Evolutionary conservation across 2,113 vertebrate species (phyloP), one percentile per base, ranked within the genome.

Genomic region (Cairina moschata): DNA sequence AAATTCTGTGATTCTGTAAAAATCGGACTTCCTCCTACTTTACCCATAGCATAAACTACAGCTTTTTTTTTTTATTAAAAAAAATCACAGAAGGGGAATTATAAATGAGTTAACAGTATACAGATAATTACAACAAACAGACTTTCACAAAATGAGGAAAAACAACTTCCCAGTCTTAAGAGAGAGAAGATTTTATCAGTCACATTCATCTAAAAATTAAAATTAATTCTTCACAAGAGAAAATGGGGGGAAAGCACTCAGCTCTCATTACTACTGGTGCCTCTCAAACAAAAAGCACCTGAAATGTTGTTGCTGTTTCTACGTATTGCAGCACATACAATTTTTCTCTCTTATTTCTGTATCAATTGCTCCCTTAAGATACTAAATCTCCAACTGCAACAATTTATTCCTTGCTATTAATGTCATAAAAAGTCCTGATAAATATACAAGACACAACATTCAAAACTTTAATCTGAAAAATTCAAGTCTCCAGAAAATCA

Each of bases 401-500:
- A 89, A 85, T 50, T 65, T n/a, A 78, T 69, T 75, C 63, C 40
- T 79, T 74, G 62, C 28, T 89, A 82, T 66, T 93, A 92, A 76
- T 40, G 16, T 65, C 83, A 83, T 75, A 8, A 67, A 50, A 94
- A 34, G 23, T 50, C n/a, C 16, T 68, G 11, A 50, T 44, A 81
- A 68, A 92, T 88, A 36, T 14, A 76, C 16, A 78, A 92, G 55
- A 73, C 25, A 71, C 28, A 79, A 92, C 11, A 29, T 38, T 78
- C 84, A 94, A 86, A 62, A 54, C 46, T 82, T 78, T 79, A 91
- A 93, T 63, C 84, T 82, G 90, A 91, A 67, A 90, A 84, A 69
- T 50, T 74, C 54, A 46, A 55, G 60, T 50, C 66, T 55, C 42
- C 16, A 15, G 84, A 95, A 96, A 84, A 50, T 38, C 17, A 32